Conservation (phyloP, 2,888 invertebrate species). For the Drosophila anomelani region DNA sequence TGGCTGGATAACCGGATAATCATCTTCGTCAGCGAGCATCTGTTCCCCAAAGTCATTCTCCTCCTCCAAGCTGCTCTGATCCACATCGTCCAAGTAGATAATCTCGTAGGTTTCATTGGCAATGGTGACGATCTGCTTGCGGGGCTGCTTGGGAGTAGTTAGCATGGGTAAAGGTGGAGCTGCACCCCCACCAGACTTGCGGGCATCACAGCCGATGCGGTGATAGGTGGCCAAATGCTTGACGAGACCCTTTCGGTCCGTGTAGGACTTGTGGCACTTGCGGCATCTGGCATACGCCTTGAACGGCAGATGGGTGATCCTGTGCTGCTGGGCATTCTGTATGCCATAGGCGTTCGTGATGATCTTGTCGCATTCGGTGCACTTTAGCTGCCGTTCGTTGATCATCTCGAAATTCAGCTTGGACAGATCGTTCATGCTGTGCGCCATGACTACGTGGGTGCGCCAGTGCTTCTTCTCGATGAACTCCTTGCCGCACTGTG, state of each 20-base stretch:
- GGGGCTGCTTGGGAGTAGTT: conserved; percentile 32
- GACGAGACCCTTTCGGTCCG: conserved; percentile 80
- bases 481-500: conserved; percentile 80
- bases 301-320: conserved; percentile 79
- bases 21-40: conserved; percentile 72
- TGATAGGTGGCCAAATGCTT: conserved; percentile 79
- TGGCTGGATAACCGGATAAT: conserved; percentile 25
- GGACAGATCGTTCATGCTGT: conserved; percentile 76
- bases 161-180: not conserved
- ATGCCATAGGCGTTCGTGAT: conserved; percentile 82
- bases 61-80: conserved; percentile 54
- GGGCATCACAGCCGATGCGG: conserved; percentile 61
- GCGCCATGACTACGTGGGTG: conserved; percentile 76
- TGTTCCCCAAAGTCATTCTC: conserved; percentile 74
- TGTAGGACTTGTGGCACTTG: conserved; percentile 79
- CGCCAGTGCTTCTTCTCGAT: conserved; percentile 81
- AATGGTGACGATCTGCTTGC: conserved; percentile 78
- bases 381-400: conserved; percentile 78
- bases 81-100: conserved; percentile 76
- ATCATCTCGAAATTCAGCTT: conserved; percentile 78
- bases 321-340: conserved; percentile 82
- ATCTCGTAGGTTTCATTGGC: conserved; percentile 80
- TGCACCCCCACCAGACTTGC: conserved; percentile 25
- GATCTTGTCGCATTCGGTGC: conserved; percentile 79
- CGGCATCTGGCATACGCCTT: conserved; percentile 81